Conservation (phyloP, 2,888 invertebrate genomes). For the Cephus spinipes region DNA sequence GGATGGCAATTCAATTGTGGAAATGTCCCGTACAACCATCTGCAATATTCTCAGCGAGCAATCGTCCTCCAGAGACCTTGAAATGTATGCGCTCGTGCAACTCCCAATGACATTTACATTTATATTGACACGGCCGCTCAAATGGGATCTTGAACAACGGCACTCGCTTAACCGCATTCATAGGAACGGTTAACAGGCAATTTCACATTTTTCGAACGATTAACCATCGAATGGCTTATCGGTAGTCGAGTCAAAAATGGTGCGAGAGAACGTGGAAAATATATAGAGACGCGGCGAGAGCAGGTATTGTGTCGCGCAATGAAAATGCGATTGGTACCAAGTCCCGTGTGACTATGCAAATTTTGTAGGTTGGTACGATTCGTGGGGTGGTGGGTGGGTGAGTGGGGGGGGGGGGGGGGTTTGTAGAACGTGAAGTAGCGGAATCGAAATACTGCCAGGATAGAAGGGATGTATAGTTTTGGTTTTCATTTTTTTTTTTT, state of each 20-base stretch:
- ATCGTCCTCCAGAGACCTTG: constrained; percentile 32
- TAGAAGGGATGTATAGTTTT: background rate
- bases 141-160: constrained; percentile 54
- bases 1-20: constrained; percentile 57
- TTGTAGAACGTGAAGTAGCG: background rate
- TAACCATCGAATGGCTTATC: background rate
- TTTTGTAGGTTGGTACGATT: background rate
- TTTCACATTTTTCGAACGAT: constrained; percentile 8
- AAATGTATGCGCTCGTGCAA: constrained; percentile 47
- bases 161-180: constrained; percentile 18
- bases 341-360: background rate
- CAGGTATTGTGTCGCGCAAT: background rate
- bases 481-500: background rate
- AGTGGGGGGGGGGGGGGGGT: background rate
- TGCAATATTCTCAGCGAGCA: constrained; percentile 51
- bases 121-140: constrained; percentile 58
- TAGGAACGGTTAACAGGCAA: constrained; percentile 21
- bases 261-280: background rate
- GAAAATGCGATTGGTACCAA: background rate
- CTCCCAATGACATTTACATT: constrained; percentile 62
- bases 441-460: background rate
- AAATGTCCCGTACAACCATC: constrained; percentile 52
- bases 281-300: background rate
- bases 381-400: background rate
- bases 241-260: background rate